A percentile compares a stretch with the other conserved stretches of the same genome.
phyloP scores from a whole-genome alignment of 2,888 invertebrate species.

The Congeria kusceri region DNA sequence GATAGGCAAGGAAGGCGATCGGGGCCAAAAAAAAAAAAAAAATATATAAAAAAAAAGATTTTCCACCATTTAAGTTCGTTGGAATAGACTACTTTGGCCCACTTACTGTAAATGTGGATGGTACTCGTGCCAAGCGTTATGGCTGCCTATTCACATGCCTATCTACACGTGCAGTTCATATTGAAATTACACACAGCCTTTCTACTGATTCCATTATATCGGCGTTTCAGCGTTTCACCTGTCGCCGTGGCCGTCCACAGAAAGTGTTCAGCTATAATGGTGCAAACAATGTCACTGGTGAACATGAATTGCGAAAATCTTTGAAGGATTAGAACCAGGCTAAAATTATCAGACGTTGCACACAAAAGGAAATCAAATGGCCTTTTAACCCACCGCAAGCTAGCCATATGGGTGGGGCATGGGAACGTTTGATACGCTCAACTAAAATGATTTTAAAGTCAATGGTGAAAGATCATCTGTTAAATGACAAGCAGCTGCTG shows the following conservation, averaged over 20 bases:
- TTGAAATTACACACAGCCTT: constrained; percentile 38
- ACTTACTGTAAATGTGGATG: neutral
- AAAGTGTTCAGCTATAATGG: constrained; percentile 41
- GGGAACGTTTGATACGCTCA: constrained; percentile 34
- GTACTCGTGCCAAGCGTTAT: constrained; percentile 38
- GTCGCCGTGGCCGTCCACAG: constrained; percentile 31
- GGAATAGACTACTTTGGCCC: no score
- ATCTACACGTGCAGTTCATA: neutral
- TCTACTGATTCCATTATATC: constrained; percentile 37
- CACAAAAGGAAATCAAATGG: constrained; percentile 32
- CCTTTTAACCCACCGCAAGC: constrained; percentile 43
- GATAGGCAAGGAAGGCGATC: no score
- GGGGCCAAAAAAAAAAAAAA: no score
- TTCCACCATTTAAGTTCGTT: no score
- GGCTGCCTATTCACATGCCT: constrained; percentile 55
- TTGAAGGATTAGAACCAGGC: constrained; percentile 24
- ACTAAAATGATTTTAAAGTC: constrained; percentile 15
- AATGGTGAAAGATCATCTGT: constrained; percentile 14
- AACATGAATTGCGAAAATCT: constrained; percentile 38
- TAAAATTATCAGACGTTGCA: constrained; percentile 6
- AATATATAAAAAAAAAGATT: no score
- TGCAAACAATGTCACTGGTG: constrained; percentile 45
- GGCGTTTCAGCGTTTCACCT: constrained; percentile 43
- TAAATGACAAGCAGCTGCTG: constrained; percentile 12
- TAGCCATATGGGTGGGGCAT: neutral